Conservation (phyloP, 2,113 vertebrate genomes). For the Erpornis zantholeuca region DNA sequence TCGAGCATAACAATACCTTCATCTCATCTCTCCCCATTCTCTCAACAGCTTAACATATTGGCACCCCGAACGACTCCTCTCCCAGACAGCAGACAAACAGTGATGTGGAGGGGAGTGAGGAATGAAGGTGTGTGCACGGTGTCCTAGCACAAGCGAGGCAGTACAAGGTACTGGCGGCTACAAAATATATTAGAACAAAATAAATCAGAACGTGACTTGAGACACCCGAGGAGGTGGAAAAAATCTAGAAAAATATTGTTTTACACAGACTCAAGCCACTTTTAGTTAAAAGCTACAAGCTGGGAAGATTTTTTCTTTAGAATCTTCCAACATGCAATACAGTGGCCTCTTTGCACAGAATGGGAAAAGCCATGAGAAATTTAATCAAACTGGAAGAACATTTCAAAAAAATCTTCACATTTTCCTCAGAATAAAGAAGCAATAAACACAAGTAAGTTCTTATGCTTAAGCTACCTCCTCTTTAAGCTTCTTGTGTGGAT, state of each 20-base stretch:
- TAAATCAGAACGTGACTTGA: neutral
- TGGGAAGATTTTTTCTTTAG: neutral
- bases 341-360: neutral
- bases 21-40: conserved; percentile 41
- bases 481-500: neutral
- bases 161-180: neutral
- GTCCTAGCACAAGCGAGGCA: neutral
- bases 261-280: neutral
- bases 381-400: neutral
- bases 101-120: neutral
- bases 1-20: conserved; percentile 62
- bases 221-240: neutral
- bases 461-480: neutral
- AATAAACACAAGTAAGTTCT: neutral
- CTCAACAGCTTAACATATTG: conserved; percentile 44
- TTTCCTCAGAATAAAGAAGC: neutral
- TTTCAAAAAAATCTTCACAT: neutral
- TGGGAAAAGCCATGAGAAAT: neutral
- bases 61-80: neutral
- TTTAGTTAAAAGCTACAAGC: neutral
- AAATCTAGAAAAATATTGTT: neutral
- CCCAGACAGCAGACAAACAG: conserved; percentile 33
- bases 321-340: neutral
- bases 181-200: neutral
- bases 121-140: neutral